phyloP scores from a whole-genome alignment of 37 sponge, comb jelly and placozoan genomes.

The Cladorhizidae sp. region DNA sequence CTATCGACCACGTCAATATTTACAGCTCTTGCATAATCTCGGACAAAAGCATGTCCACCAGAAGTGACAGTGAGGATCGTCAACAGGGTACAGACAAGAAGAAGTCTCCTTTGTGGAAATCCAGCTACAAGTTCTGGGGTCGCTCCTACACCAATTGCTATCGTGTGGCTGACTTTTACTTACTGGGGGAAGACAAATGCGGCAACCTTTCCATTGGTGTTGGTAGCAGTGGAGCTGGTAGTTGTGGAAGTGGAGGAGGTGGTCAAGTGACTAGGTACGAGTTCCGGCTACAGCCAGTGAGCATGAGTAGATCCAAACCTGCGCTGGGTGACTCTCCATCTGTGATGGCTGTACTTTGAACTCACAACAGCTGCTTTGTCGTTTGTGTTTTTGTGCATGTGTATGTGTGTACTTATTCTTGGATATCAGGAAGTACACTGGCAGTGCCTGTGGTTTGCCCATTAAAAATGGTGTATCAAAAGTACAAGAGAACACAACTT shows the following conservation, averaged over 20 bases:
- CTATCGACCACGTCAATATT: slow-evolving; percentile 66
- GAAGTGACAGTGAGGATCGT: too few species aligned
- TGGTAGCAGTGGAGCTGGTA: too few species aligned
- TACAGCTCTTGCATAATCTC: slow-evolving; percentile 15
- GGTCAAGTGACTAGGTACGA: neutral
- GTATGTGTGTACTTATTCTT: neutral
- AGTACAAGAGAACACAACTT: too few species aligned
- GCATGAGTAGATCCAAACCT: slow-evolving; percentile 14
- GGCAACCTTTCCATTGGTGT: neutral
- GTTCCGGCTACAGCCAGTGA: slow-evolving; percentile 54
- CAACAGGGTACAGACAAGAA: neutral
- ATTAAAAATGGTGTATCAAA: too few species aligned
- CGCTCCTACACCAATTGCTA: slow-evolving; percentile 23
- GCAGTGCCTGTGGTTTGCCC: neutral
- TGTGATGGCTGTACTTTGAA: neutral
- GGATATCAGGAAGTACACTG: too few species aligned
- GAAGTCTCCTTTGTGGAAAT: slow-evolving; percentile 12
- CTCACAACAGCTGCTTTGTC: too few species aligned
- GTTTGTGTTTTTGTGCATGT: neutral
- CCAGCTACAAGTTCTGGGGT: slow-evolving; percentile 31
- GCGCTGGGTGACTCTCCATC: neutral
- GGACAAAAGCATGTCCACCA: neutral
- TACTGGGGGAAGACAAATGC: slow-evolving; percentile 5
- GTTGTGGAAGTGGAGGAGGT: neutral
- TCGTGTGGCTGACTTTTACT: slow-evolving; percentile 9